Percentiles rank a stretch among this genome's conserved stretches.
Conservation (phyloP, 2,888 invertebrate genomes). For the Nematopogon swammerdamellus region DNA sequence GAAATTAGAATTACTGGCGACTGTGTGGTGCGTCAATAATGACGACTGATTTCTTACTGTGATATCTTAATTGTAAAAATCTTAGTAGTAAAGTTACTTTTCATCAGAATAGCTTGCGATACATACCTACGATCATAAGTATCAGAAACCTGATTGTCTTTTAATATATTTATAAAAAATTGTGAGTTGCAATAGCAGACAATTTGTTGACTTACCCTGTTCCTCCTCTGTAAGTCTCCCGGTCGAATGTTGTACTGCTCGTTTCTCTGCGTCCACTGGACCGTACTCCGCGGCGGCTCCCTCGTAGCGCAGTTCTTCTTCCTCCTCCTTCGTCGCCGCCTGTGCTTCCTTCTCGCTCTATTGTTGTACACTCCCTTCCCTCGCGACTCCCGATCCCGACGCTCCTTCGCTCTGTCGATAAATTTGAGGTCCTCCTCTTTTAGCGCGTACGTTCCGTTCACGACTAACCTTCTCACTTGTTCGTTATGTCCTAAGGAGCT, state of each 20-base stretch:
- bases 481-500: neutral
- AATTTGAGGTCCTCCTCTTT: neutral
- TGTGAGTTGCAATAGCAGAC: too few species aligned
- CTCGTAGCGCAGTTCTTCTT: slow-evolving; percentile 46
- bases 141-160: too few species aligned
- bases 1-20: too few species aligned
- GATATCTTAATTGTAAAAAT: too few species aligned
- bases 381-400: neutral
- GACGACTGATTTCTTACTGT: too few species aligned
- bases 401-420: neutral
- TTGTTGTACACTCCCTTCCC: slow-evolving; percentile 6
- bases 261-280: slow-evolving; percentile 34
- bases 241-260: slow-evolving; percentile 7
- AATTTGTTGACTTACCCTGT: neutral
- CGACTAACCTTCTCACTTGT: neutral
- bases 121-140: too few species aligned
- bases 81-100: too few species aligned
- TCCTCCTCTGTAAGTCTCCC: neutral
- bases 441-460: neutral
- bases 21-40: too few species aligned
- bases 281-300: slow-evolving; percentile 28
- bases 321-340: slow-evolving; percentile 30
- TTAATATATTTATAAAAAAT: too few species aligned
- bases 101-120: too few species aligned
- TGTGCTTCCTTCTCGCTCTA: slow-evolving; percentile 28